Conservation (phyloP, 2,797 vertebrate species). For the Epinephelus coioides region DNA sequence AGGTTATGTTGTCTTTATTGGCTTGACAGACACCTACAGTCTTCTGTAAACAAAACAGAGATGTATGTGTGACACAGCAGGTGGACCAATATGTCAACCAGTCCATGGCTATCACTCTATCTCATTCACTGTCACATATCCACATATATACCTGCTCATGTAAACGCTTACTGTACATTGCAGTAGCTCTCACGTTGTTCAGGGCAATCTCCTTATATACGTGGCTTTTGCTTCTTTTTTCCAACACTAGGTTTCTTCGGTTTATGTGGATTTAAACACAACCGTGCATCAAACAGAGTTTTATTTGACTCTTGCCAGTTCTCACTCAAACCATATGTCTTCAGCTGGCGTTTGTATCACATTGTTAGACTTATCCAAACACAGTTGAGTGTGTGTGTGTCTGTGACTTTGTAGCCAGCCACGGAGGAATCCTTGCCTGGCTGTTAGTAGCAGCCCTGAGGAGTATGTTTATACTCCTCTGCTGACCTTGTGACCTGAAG, state of each 20-base stretch:
- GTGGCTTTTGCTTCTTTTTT: slow-evolving; percentile 21
- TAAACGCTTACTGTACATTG: slow-evolving; percentile 42
- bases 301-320: slow-evolving; percentile 73
- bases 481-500: slow-evolving; percentile 77
- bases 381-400: slow-evolving; percentile 69
- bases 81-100: slow-evolving; percentile 75
- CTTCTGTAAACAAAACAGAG: slow-evolving; percentile 76
- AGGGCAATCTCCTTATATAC: background rate
- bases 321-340: slow-evolving; percentile 75
- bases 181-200: slow-evolving; percentile 3
- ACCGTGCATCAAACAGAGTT: slow-evolving; percentile 67
- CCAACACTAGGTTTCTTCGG: slow-evolving; percentile 7
- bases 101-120: slow-evolving; percentile 30
- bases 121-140: slow-evolving; percentile 24
- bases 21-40: slow-evolving; percentile 69
- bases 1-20: slow-evolving; percentile 79
- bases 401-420: slow-evolving; percentile 63
- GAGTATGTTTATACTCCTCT: slow-evolving; percentile 80
- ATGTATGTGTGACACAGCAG: slow-evolving; percentile 70
- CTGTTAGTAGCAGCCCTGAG: slow-evolving; percentile 69
- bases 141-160: slow-evolving; percentile 19
- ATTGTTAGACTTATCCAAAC: slow-evolving; percentile 81
- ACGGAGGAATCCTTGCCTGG: slow-evolving; percentile 75
- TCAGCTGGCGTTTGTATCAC: slow-evolving; percentile 76
- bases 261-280: slow-evolving; percentile 56